Base-by-base conservation (phyloP, 2,888 invertebrate genomes). In the Linyphia triangularis region DNA sequence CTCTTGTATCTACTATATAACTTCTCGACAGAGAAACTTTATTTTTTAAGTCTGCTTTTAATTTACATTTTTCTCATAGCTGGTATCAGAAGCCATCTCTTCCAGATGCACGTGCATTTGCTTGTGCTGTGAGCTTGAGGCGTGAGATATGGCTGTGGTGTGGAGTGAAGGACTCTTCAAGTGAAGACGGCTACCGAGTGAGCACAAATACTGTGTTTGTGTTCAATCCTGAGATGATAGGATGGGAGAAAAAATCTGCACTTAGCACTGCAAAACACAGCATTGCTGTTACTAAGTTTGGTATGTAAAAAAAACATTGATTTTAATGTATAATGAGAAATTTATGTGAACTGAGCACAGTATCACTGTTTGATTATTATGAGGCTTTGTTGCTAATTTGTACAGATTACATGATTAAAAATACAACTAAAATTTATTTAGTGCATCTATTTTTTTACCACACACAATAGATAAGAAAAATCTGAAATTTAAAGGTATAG, bases 81-180 rank as follows among this genome's bases (percentile, higher is more conserved):
- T 89, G 85, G 85, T 81, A 43, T 13, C 70, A 69, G 13, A 81
- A 85, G 26, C 61, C 59, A 22, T 65, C 73, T 2, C 70, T 89
- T 37, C 89, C 82, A 13, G 82, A 82, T 19, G 43, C 75, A 9
- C 77, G 89, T 19, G 89, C 89, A 24, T 89, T 63, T 28, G n/a
- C 51, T 40, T 51, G 73, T 33, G 82, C 86, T 37, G 82, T 61
- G 3, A 89, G 82, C 40, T n/a, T 86, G 33, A 82, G 67, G 22
- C 67, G 77, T 24, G 89, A 89, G 73, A 65, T 89, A 22, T 89
- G 89, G 89, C 6, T 86, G 10, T 89, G 85, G 81, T 88, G 89
- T 86, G 89, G 89, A 2, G 75, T 89, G 5, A 83, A 72, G 26
- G 75, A 82, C 24, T 19, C 37, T 1, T 13, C 85, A 3, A 78